Percentiles rank a stretch among this genome's conserved stretches.
Evolutionary conservation across 2,888 invertebrate species (phyloP).

Genomic region (Augochlorella aurata): DNA sequence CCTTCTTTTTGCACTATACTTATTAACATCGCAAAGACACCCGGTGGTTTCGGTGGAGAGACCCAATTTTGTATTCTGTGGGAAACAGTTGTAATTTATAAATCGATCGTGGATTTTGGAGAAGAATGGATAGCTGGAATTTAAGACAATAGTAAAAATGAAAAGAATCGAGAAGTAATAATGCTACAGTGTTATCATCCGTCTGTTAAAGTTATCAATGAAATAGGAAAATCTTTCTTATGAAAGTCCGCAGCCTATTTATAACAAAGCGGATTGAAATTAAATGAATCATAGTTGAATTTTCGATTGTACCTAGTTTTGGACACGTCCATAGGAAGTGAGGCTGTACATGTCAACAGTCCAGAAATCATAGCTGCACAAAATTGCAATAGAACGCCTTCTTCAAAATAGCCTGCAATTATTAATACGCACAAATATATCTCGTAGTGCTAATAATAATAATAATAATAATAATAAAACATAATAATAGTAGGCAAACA

Average conservation of each 20-base stretch:
- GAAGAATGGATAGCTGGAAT: too few species aligned
- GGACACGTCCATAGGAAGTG: slow-evolving; percentile 87
- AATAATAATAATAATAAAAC: too few species aligned
- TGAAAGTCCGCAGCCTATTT: too few species aligned
- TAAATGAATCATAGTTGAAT: neutral
- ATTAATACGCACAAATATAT: neutral
- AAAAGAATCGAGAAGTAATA: too few species aligned
- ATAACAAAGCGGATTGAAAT: too few species aligned
- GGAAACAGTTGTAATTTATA: neutral
- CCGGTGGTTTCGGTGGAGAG: slow-evolving; percentile 41
- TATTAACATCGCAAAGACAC: neutral
- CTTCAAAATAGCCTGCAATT: slow-evolving; percentile 59
- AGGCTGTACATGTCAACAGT: slow-evolving; percentile 85
- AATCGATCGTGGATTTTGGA: too few species aligned
- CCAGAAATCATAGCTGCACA: slow-evolving; percentile 86
- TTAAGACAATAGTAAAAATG: too few species aligned
- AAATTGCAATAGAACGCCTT: slow-evolving; percentile 78
- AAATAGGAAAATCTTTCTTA: too few species aligned
- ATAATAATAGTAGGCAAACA: too few species aligned
- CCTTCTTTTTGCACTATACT: slow-evolving; percentile 85
- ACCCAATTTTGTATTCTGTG: slow-evolving; percentile 61
- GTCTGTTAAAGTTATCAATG: too few species aligned
- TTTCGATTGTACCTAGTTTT: slow-evolving; percentile 82
- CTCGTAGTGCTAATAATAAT: neutral
- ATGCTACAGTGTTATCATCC: too few species aligned